Evolutionary conservation across 2,888 invertebrate species (phyloP), one percentile per base, ranked within the genome.

Genomic region (Thymelicus acteon): DNA sequence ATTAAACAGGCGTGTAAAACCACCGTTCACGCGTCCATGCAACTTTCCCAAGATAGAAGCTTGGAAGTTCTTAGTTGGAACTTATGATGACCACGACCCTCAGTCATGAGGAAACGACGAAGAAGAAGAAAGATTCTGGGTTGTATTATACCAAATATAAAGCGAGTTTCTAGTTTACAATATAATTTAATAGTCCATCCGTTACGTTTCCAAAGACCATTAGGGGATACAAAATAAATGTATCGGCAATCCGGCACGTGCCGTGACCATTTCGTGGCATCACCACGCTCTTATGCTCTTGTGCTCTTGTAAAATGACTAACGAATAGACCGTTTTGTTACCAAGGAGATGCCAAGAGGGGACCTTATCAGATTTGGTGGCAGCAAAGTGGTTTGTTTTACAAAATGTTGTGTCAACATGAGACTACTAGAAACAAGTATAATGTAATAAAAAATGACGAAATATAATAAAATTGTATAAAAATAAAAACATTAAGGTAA

Each of bases 241-340:
- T 10, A 54, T 54, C 54, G 54, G 12, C 54, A 54, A 8, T 24
- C 24, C 54, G 88, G 82, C 92, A 92, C 92, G 92, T 91, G 92
- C 83, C 90, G 74, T 76, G 80, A 76, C 85, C 86, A 84, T 88
- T 82, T 83, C 82, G 83, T 86, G 86, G 86, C 84, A 82, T 85
- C 82, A 80, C 79, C 76, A 71, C 15, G 37, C 82, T 82, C n/a
- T n/a, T n/a, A n/a, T n/a, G n/a, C n/a, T n/a, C n/a, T n/a, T n/a
- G n/a, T n/a, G n/a, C n/a, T n/a, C 82, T 83, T 84, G 85, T 86
- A 84, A 86, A 86, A 85, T 85, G 83, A 85, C 83, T 82, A 86
- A 87, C 76, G 74, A 77, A 75, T 66, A 84, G 83, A 78, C 80
- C 82, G 84, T 82, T 84, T 82, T 80, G 76, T 78, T 76, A 78